Conservation (phyloP, 2,797 vertebrate genomes). For the Rhabdophis nuchalis region DNA sequence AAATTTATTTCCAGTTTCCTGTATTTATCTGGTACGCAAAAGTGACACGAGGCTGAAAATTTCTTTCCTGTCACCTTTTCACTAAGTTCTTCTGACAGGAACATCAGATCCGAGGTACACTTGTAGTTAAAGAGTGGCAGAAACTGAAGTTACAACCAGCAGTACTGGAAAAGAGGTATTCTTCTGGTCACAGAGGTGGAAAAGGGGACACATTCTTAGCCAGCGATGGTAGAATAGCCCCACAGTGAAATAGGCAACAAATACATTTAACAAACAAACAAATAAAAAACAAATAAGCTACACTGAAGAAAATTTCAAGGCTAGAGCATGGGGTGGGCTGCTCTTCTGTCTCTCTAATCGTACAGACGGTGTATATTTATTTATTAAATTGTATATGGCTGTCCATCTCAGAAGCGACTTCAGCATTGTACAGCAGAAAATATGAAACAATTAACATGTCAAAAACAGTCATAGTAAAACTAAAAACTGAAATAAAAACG, state of each 20-base stretch:
- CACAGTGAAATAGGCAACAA: not conserved
- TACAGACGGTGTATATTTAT: not conserved
- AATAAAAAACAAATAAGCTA: not conserved
- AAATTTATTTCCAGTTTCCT: not conserved
- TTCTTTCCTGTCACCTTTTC: not conserved
- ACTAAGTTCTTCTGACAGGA: not conserved
- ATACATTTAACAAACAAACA: not conserved
- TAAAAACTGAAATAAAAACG: not conserved
- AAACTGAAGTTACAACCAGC: not conserved
- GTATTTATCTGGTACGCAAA: not conserved
- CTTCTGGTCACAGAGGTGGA: not conserved
- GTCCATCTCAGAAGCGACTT: not conserved
- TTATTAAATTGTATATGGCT: not conserved
- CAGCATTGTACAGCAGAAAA: not conserved
- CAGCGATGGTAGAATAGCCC: not conserved
- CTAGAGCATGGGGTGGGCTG: not conserved
- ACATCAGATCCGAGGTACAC: not conserved
- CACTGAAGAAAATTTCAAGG: not conserved
- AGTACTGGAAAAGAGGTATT: not conserved
- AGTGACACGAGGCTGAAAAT: not conserved
- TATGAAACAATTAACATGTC: not conserved
- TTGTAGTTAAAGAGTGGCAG: not conserved
- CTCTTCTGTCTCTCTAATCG: not conserved
- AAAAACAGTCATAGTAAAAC: not conserved
- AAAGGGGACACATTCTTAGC: not conserved